Conservation (phyloP, 2,797 vertebrate genomes). For the Tangara arthus region DNA sequence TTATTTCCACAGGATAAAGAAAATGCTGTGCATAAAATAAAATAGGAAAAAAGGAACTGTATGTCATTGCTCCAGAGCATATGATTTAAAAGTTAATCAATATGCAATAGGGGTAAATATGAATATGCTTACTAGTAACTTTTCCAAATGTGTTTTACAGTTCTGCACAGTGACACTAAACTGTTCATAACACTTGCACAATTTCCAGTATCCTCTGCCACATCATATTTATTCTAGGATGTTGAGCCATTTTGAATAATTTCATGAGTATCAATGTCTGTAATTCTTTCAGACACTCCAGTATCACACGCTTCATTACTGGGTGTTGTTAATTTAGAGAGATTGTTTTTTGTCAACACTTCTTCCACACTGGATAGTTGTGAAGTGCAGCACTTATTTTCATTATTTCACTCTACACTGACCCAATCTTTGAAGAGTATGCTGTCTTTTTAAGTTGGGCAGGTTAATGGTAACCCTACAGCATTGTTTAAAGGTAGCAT, state of each 20-base stretch:
- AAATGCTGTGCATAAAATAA: background rate
- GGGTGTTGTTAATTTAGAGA: slow-evolving; percentile 43
- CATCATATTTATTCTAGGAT: slow-evolving; percentile 56
- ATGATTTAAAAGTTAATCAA: slow-evolving; percentile 32
- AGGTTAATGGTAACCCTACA: background rate
- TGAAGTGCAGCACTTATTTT: slow-evolving; percentile 9
- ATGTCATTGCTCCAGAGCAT: background rate
- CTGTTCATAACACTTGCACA: slow-evolving; percentile 13
- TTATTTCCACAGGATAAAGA: slow-evolving; percentile 20
- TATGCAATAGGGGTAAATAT: background rate
- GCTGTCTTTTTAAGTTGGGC: slow-evolving; percentile 1
- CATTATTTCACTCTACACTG: slow-evolving; percentile 29
- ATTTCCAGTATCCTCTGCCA: slow-evolving; percentile 26
- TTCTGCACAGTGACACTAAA: slow-evolving; percentile 15
- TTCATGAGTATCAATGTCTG: slow-evolving; percentile 52
- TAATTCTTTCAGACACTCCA: slow-evolving; percentile 68
- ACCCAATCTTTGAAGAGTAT: background rate
- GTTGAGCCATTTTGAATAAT: slow-evolving; percentile 58
- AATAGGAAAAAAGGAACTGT: background rate
- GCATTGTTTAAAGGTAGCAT: background rate
- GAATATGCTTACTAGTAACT: background rate
- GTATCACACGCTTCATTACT: slow-evolving; percentile 54
- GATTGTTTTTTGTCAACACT: slow-evolving; percentile 52
- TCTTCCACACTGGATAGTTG: slow-evolving; percentile 9
- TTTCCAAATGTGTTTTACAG: background rate